Evolutionary conservation across 2,113 vertebrate species (phyloP), one percentile per base, ranked within the genome.

Genomic region (Lepus timidus): DNA sequence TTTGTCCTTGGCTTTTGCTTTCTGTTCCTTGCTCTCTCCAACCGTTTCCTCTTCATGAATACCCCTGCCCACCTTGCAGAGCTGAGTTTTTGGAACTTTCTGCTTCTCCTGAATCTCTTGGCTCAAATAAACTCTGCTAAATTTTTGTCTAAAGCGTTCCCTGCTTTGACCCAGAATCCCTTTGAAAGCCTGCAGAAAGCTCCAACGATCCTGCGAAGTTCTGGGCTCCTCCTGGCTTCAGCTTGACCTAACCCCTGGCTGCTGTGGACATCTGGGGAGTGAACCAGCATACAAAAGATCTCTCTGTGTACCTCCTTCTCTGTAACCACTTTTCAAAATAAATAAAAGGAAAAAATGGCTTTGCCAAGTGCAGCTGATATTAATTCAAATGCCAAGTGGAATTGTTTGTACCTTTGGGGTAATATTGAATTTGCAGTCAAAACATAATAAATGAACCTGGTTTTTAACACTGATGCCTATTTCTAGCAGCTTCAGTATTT

Each of bases 361-460:
- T 44, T 44, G 44, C 44, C 44, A 44, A 44, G 7, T 44, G 44
- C 44, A 44, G 6, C 44, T 44, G 44, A 51, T 91, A 79, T 79
- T 73, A 64, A 68, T 29, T 94, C 49, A 87, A 82, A 79, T 55
- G 2, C 68, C 44, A 73, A 92, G 39, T 90, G 83, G 58, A 76
- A 86, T 65, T 19, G 33, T 68, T 82, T 95, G 33, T 74, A n/a
- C 70, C 78, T 62, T 83, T 62, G 25, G 55, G 58, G 65, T 78
- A 27, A 22, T 61, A 75, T 68, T 73, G 31, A 73, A 55, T 73
- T 33, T 70, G 62, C 44, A 73, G 49, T 64, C 65, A 29, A 80
- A 88, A 74, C 23, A 71, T 39, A 86, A 90, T 58, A 74, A 86
- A 89, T 88, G 33, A 91, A 73, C 33, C 29, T 91, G 33, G 87